Base-by-base conservation (phyloP, 1,140 invertebrate genomes). In the Nasonia vitripennis region DNA sequence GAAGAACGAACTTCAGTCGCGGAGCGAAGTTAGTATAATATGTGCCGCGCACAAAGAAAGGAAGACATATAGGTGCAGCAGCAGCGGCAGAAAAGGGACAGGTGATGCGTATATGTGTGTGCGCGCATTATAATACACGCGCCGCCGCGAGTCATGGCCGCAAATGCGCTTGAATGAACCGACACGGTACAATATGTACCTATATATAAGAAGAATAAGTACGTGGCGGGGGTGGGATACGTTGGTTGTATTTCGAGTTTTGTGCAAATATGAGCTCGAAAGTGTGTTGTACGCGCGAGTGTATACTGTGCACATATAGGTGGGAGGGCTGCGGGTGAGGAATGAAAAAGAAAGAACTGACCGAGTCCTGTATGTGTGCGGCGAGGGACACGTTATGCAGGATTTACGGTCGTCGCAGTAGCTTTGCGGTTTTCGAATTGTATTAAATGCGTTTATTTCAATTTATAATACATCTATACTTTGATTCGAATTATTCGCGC, bases 141-240 rank as follows among this genome's bases (percentile, higher is more conserved):
- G 0, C 27, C 27, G 27, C 27, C 70, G 9, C 55, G 68, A 85
- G 51, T 85, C 78, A 62, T 62, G 51, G 75, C 31, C 71, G 48
- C 45, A 74, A 37, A 79, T 71, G 78, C 34, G 62, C 86, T 77
- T 80, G 81, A 85, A 86, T 83, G 86, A 85, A 87, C 86, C 85
- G 55, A 27, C 27, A 27, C 27, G 1, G 27, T 27, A 51, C 48
- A 2, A 10, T 14, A 14, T 14, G 1, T 51, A 51, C 48, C 48
- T 51, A 10, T 5, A 20, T 23, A 17, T 10, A 27, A 27, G n/a
- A 10, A 41, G 34, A 34, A n/a, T 37, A 41, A 10, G 62, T 37
- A 37, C 5, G 34, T 37, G 34, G 11, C 20, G 2, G 4, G 3
- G 55, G 4, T n/a, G 55, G 17, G 55, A 62, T 62, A 55, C 12